A percentile compares a stretch with the other conserved stretches of the same genome.
Evolutionary conservation across 1,140 invertebrate genomes (phyloP).

Genomic region (Neodiprion fabricii): DNA sequence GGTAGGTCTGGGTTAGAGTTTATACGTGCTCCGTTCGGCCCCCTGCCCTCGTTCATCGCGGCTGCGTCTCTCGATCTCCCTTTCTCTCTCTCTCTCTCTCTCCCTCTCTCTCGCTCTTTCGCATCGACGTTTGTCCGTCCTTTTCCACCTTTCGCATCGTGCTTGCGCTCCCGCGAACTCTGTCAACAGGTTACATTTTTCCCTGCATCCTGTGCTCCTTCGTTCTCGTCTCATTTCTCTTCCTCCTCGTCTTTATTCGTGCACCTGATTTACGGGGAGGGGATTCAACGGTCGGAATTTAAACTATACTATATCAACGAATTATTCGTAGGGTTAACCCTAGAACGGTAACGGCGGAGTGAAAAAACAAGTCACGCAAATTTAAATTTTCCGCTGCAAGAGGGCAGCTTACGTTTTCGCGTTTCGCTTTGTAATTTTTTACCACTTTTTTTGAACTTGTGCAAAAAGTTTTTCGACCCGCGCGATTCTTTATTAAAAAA

Average conservation of each 20-base stretch:
- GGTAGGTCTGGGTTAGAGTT: slow-evolving; percentile 53
- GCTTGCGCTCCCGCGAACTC: slow-evolving; percentile 32
- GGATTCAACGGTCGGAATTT: too few relatives aligned
- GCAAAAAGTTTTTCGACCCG: too few relatives aligned
- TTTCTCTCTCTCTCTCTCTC: slow-evolving; percentile 38
- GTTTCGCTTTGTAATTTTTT: too few relatives aligned
- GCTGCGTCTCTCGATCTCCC: background rate
- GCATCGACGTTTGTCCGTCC: background rate
- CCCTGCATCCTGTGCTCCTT: slow-evolving; percentile 30
- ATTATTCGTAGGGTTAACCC: too few relatives aligned
- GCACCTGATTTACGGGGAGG: too few relatives aligned
- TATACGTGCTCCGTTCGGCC: background rate
- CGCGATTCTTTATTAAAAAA: too few relatives aligned
- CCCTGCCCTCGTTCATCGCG: slow-evolving; percentile 20
- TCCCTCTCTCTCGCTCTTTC: slow-evolving; percentile 21
- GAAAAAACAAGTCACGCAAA: too few relatives aligned
- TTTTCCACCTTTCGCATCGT: slow-evolving; percentile 18
- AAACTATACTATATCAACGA: too few relatives aligned
- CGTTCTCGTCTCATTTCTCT: background rate
- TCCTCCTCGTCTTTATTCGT: background rate
- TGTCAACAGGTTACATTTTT: slow-evolving; percentile 62
- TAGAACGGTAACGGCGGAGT: too few relatives aligned
- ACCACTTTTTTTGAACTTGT: too few relatives aligned
- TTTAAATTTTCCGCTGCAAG: too few relatives aligned
- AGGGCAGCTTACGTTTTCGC: too few relatives aligned